Evolutionary conservation across 53 echinoderm and acorn worm species (phyloP), one percentile per base, ranked within the genome.

Genomic region (Hippasteria phrygiana): DNA sequence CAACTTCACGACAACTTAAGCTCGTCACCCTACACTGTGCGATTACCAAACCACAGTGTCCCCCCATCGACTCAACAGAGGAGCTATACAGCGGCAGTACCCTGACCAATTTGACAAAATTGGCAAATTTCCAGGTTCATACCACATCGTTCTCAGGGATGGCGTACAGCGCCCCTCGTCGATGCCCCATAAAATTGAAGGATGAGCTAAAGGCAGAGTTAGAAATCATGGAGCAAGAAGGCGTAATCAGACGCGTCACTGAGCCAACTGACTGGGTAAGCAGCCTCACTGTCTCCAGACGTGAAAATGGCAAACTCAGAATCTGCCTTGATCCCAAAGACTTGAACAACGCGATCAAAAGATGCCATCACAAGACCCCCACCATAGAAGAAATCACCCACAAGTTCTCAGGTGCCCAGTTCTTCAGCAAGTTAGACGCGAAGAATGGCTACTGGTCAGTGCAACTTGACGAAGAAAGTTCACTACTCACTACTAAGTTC

Each of bases 261-360:
- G 89, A 93, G 32, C 93, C 83, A n/a, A 90, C 90, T 2, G 90
- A 90, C 29, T 90, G 93, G 90, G 90, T 93, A n/a, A 86, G 62
- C 33, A 88, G 88, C 40, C 64, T 90, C 22, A 87, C 87, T 5
- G 20, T 59, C 28, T 67, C 87, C 2, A 71, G 73, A 42, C 66
- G 73, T 24, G 51, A 64, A 5, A 77, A 90, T 46, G 88, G 90
- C 32, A 69, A 80, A 40, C 71, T 75, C n/a, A 75, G 90, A 26
- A 46, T 93, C 8, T 93, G 93, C 43, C 62, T 90, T 26, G 84
- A 92, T 27, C 92, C 86, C 28, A 76, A 87, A 39, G 88, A 93
- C 53, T 29, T 75, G 34, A 92, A 88, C 73, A 75, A 20, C 13
- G 90, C 73, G 5, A 64, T 64, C 29, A 64, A 88, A 27, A 53